A percentile compares a stretch with the other conserved stretches of the same genome.
Conservation (phyloP, 2,888 invertebrate genomes). For the Eupithecia vulgata region DNA sequence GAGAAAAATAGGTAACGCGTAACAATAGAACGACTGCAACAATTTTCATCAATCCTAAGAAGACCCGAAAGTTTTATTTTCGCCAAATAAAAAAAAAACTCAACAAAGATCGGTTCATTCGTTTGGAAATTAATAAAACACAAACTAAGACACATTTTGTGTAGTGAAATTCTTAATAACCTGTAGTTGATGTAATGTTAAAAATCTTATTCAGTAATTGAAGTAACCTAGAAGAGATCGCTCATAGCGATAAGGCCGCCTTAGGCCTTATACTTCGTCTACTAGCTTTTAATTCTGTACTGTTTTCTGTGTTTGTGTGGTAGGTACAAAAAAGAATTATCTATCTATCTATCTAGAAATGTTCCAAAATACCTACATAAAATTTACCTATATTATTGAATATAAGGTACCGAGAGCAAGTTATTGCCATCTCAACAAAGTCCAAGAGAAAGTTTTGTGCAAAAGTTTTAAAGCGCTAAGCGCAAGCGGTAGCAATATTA, state of each 20-base stretch:
- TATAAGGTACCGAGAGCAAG: constrained; percentile 25
- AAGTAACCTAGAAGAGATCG: too few species aligned
- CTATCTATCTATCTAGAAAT: too few species aligned
- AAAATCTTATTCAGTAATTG: too few species aligned
- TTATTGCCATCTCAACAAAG: constrained; percentile 25
- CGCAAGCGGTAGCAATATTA: constrained; percentile 42
- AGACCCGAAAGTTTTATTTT: neutral
- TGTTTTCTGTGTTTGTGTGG: too few species aligned
- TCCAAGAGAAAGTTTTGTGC: constrained; percentile 40
- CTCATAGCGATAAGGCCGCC: too few species aligned
- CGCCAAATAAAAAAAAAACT: neutral
- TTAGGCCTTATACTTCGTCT: too few species aligned
- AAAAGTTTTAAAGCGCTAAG: constrained; percentile 38
- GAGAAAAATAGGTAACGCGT: neutral
- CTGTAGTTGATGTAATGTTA: neutral
- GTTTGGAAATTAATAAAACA: neutral
- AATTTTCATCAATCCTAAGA: neutral
- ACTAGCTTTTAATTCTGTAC: too few species aligned
- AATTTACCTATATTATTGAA: neutral
- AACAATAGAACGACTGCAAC: neutral
- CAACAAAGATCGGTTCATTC: neutral
- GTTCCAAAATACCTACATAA: neutral
- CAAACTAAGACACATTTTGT: neutral
- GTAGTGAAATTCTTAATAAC: neutral
- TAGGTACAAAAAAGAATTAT: too few species aligned